phyloP scores from a whole-genome alignment of 1,140 invertebrate species.

The Diprion similis region DNA sequence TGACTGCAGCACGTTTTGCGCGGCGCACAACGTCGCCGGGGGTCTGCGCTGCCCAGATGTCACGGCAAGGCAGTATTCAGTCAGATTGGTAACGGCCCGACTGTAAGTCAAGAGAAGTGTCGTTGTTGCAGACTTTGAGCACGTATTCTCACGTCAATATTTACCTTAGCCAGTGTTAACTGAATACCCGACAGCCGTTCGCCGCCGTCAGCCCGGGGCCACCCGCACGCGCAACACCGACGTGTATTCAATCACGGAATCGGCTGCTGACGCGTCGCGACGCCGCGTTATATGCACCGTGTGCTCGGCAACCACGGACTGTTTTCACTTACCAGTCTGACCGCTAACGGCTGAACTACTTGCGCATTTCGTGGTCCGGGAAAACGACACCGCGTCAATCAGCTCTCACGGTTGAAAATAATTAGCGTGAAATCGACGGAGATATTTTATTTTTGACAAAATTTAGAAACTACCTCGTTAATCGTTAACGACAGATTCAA shows the following conservation, averaged over 20 bases:
- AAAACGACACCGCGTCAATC: no score
- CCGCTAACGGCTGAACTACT: no score
- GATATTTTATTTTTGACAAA: no score
- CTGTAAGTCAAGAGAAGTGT: conserved; percentile 35
- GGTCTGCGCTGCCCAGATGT: conserved; percentile 52
- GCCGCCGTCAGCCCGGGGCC: background rate
- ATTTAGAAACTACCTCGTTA: no score
- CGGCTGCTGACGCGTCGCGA: background rate
- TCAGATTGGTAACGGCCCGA: conserved; percentile 51
- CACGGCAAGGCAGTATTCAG: conserved; percentile 57
- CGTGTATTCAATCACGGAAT: background rate
- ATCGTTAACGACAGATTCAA: no score
- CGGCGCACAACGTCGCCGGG: conserved; percentile 56
- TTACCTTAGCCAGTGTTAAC: background rate
- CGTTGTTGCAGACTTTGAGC: conserved; percentile 5
- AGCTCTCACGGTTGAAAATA: no score
- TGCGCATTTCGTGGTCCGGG: no score
- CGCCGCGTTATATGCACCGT: background rate
- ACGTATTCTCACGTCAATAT: conserved; percentile 7
- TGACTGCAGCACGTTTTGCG: conserved; percentile 50
- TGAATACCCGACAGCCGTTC: background rate
- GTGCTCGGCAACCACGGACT: background rate
- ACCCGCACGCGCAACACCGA: background rate
- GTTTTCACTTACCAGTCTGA: background rate
- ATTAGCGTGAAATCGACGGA: no score